Evolutionary conservation across 2,888 invertebrate genomes (phyloP).

Genomic region (Siphonodentalium dalli): DNA sequence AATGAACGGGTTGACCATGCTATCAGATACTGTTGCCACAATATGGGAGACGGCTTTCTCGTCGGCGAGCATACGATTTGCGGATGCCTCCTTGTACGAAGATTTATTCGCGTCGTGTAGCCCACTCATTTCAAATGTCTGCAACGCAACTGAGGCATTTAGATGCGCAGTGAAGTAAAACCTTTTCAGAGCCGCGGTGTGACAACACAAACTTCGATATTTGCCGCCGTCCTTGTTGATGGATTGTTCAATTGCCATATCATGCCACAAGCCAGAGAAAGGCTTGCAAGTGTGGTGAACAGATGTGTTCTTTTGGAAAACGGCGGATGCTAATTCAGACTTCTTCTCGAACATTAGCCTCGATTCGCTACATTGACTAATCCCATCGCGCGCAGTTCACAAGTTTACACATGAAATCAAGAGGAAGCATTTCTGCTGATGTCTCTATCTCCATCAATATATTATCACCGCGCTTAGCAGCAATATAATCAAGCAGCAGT

Average conservation of each 20-base stretch:
- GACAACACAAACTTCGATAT: slow-evolving; percentile 8
- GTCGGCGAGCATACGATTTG: neutral
- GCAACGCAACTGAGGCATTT: slow-evolving; percentile 10
- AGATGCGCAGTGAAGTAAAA: slow-evolving; percentile 14
- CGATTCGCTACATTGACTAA: no score
- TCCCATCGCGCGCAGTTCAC: no score
- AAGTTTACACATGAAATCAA: no score
- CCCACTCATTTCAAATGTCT: slow-evolving; percentile 4
- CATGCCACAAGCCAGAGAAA: slow-evolving; percentile 16
- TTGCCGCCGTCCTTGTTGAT: slow-evolving; percentile 17
- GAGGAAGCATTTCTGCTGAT: no score
- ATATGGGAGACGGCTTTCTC: slow-evolving; percentile 1
- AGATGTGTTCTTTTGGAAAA: no score
- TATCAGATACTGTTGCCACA: slow-evolving; percentile 1
- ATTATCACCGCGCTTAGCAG: no score
- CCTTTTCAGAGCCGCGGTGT: slow-evolving; percentile 12
- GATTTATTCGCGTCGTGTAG: neutral
- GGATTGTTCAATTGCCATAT: slow-evolving; percentile 16
- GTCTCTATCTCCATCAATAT: no score
- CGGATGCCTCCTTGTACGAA: slow-evolving; percentile 7
- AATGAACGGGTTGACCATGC: slow-evolving; percentile 14
- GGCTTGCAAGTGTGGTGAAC: no score
- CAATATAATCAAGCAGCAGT: no score
- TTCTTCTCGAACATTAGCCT: no score
- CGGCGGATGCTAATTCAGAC: no score